Percentiles rank a stretch among this genome's conserved stretches.
These are phyloP conservation scores for Anolis sagrei DNA, from an alignment of 2,113 vertebrate genomes.

Conservation along the genomic window DNA sequence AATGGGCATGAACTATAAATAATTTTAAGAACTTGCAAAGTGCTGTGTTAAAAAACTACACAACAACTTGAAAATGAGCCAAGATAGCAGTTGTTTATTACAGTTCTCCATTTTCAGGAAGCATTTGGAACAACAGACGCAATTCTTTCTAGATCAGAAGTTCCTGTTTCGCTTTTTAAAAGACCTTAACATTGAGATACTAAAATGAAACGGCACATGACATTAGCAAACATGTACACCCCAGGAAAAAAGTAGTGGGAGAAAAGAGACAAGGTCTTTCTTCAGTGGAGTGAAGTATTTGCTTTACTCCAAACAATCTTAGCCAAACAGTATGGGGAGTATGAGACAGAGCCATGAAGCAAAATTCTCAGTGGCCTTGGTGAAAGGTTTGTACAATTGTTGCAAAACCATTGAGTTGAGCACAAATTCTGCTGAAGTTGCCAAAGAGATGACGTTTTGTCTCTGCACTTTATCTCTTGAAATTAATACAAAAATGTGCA, in stretches of 20 bases:
- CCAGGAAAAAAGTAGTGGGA: neutral
- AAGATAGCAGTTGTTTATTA: conserved; percentile 51
- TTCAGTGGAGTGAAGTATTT: conserved; percentile 35
- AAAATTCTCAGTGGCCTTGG: conserved; percentile 45
- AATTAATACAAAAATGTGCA: conserved; percentile 10
- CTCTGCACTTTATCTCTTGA: conserved; percentile 6
- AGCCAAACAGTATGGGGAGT: conserved; percentile 30
- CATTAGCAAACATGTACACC: conserved; percentile 33
- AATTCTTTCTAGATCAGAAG: conserved; percentile 49
- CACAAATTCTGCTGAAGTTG: conserved; percentile 29
- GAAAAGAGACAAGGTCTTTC: conserved; percentile 22
- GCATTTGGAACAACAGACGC: conserved; percentile 56
- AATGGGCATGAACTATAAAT: conserved; percentile 56
- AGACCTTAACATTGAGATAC: conserved; percentile 12
- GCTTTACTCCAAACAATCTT: conserved; percentile 39
- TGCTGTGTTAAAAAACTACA: conserved; percentile 19
- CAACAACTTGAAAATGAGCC: conserved; percentile 49
- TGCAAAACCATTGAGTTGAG: conserved; percentile 57
- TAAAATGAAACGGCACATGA: conserved; percentile 42
- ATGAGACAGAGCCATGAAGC: conserved; percentile 33
- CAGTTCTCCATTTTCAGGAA: conserved; percentile 61
- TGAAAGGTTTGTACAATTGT: conserved; percentile 35
- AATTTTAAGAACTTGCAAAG: conserved; percentile 49
- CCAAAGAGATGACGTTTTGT: conserved; percentile 15
- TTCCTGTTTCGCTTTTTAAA: conserved; percentile 12